These are phyloP conservation scores for Malthinus seriepunctatus DNA, from an alignment of 2,888 invertebrate species.

Conservation along the genomic window DNA sequence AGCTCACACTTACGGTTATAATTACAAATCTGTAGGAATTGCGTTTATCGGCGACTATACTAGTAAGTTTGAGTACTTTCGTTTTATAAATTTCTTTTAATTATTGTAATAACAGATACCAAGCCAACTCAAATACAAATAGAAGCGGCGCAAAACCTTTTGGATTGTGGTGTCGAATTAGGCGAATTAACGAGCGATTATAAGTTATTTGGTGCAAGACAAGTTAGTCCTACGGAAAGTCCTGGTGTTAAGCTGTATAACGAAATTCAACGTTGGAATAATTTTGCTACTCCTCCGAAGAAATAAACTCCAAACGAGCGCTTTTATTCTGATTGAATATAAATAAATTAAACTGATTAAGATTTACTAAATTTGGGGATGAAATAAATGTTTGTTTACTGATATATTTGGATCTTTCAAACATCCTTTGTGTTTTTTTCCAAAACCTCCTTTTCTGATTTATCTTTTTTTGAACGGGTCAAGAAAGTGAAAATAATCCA, in stretches of 20 bases:
- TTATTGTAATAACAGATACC: slow-evolving; percentile 41
- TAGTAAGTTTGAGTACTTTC: slow-evolving; percentile 47
- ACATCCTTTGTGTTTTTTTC: neutral
- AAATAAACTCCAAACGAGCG: no score
- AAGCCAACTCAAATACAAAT: slow-evolving; percentile 55
- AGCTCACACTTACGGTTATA: slow-evolving; percentile 61
- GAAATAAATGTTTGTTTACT: no score
- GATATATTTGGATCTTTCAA: no score
- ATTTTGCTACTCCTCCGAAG: slow-evolving; percentile 36
- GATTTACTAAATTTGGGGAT: no score
- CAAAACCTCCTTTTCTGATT: neutral
- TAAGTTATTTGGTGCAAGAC: slow-evolving; percentile 60
- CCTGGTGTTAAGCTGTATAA: slow-evolving; percentile 59
- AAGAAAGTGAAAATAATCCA: no score
- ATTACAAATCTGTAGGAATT: slow-evolving; percentile 59
- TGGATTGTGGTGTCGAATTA: slow-evolving; percentile 56
- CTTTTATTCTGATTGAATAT: no score
- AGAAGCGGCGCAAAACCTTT: slow-evolving; percentile 55
- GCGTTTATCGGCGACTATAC: slow-evolving; percentile 62
- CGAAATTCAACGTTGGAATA: slow-evolving; percentile 59
- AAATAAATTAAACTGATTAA: no score
- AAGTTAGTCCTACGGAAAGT: slow-evolving; percentile 58
- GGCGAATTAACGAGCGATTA: slow-evolving; percentile 56
- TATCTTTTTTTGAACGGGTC: neutral
- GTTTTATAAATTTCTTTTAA: neutral